Evolutionary conservation across 2,888 invertebrate genomes (phyloP).

Genomic region (Drosophila setosimentum): DNA sequence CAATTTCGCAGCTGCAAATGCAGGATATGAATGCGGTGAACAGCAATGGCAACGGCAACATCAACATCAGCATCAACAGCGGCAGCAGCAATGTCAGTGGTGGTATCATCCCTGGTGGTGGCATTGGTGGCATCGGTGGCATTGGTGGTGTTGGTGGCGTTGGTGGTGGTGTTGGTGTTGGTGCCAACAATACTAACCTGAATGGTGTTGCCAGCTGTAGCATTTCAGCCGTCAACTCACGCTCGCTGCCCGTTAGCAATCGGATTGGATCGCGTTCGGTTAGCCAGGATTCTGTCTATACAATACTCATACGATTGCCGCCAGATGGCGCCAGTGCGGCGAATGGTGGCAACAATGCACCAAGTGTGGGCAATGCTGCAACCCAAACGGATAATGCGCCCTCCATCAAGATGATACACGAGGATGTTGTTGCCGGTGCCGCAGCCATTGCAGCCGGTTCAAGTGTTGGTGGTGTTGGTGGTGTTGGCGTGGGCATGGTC

Average conservation of each 20-base stretch:
- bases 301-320: conserved; percentile 95
- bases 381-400: conserved; percentile 86
- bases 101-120: not conserved
- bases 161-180: not conserved
- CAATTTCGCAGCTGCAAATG: conserved; percentile 83
- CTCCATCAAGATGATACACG: conserved; percentile 95
- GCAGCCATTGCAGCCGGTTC: not conserved
- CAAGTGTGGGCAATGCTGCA: conserved; percentile 19
- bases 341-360: conserved; percentile 57
- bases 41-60: conserved; percentile 27
- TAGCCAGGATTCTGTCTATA: conserved; percentile 93
- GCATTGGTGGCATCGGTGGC: not conserved
- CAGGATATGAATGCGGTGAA: conserved; percentile 82
- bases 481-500: conserved; percentile 19
- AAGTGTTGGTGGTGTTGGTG: not conserved
- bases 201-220: conserved; percentile 5
- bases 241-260: conserved; percentile 88
- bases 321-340: conserved; percentile 86
- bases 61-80: conserved; percentile 22
- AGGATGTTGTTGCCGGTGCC: conserved; percentile 86
- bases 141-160: not conserved
- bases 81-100: conserved; percentile 18
- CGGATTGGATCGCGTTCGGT: conserved; percentile 87
- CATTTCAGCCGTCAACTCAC: conserved; percentile 84
- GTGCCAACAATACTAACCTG: not conserved